Base-by-base conservation (phyloP, 2,888 invertebrate genomes). In the Phalera bucephala region DNA sequence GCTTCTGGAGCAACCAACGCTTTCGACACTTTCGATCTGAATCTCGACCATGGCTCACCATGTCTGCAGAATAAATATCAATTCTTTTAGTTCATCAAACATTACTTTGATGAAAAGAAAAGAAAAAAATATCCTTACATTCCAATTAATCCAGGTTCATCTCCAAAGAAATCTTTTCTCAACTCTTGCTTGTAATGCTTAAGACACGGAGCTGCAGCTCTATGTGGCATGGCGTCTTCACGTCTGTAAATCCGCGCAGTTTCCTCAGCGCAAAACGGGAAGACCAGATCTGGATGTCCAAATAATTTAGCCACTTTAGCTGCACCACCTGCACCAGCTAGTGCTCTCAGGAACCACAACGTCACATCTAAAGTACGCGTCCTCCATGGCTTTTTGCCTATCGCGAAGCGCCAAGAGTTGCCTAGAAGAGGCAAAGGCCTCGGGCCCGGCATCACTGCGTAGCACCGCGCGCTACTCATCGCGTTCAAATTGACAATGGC, bases 11-110 rank as follows among this genome's bases (percentile, higher is more conserved):
- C 93, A 72, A 96, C 91, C 77, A 97, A 91, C 52, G 94, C 93
- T 74, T 95, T 95, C 61, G 97, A 96, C 13, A 96, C 96, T 79
- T 95, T 94, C 39, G 94, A 93, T 49, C 97, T 91, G 71, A 97
- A 94, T 52, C 91, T 91, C 67, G 97, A 95, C 97, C 97, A 97
- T 62, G 94, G 93, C 64, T 94, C 93, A 0, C 97, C 97, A 74
- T 97, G 96, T 47, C 97, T 97, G 80, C 27, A 52, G 60, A 52
- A 61, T 41, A 38, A 48, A 40, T 9, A 2, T n/a, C 9, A 22
- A 6, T 22, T 6, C 4, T 9, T 22, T 22, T 22, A 22, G 5
- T 22, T 22, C 22, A 22, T 3, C 4, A n/a, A 22, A n/a, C n/a
- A n/a, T n/a, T n/a, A n/a, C n/a, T n/a, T n/a, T n/a, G n/a, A n/a